Conservation (phyloP, 2,797 vertebrate species). For the Ataeniobius toweri region DNA sequence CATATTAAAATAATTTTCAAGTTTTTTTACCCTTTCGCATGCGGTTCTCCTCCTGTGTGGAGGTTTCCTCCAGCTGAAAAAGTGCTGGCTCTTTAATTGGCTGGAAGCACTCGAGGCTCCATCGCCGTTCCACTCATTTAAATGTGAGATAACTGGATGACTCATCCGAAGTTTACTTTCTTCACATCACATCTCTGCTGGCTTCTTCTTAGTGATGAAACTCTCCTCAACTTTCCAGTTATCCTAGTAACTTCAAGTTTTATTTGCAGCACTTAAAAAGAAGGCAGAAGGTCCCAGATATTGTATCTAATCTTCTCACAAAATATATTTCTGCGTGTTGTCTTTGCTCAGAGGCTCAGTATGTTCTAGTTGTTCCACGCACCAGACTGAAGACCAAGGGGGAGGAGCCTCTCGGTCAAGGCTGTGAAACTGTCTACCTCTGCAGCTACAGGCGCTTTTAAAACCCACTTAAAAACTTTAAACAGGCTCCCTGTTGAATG, state of each 20-base stretch:
- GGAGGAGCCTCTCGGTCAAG: too few species aligned
- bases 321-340: too few species aligned
- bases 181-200: background rate
- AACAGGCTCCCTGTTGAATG: too few species aligned
- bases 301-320: too few species aligned
- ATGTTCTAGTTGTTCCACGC: too few species aligned
- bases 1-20: constrained; percentile 12
- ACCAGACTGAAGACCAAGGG: too few species aligned
- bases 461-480: too few species aligned
- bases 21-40: constrained; percentile 18
- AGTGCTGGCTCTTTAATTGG: background rate
- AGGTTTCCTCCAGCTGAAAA: constrained; percentile 9
- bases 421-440: too few species aligned
- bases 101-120: background rate
- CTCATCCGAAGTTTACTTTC: background rate
- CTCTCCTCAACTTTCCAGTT: background rate
- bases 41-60: background rate
- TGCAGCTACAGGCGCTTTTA: too few species aligned
- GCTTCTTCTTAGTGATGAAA: background rate
- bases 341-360: too few species aligned
- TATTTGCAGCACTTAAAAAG: background rate
- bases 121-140: background rate
- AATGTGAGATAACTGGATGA: constrained; percentile 1
- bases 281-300: background rate
- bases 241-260: background rate